Evolutionary conservation across 2,888 invertebrate species (phyloP), one percentile per base, ranked within the genome.

Genomic region (Homarus gammarus): DNA sequence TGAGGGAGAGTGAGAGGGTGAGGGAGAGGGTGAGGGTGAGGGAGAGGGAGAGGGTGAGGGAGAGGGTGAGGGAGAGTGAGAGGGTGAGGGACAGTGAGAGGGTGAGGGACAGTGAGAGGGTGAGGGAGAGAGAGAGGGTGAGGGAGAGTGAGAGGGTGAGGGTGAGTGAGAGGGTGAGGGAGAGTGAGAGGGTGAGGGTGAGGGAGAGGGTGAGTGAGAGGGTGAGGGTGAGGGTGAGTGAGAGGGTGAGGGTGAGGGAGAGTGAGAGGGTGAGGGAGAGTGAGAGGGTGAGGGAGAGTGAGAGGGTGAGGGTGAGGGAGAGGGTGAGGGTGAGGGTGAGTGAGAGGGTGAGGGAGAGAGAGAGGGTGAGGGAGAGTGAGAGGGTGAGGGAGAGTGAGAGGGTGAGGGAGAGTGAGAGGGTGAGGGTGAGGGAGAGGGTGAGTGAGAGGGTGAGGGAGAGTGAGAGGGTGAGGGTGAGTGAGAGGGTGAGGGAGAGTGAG

Each of bases 201-300:
- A n/a, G n/a, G n/a, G n/a, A n/a, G n/a, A n/a, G n/a, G n/a, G n/a
- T n/a, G n/a, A n/a, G n/a, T n/a, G n/a, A n/a, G n/a, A n/a, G n/a
- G n/a, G n/a, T n/a, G n/a, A n/a, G n/a, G n/a, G n/a, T n/a, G n/a
- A n/a, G n/a, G n/a, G n/a, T n/a, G n/a, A n/a, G n/a, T n/a, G n/a
- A n/a, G 1, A 31, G n/a, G 1, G 10, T n/a, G n/a, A n/a, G 22
- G 15, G 38, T 36, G 12, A 2, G 77, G 10, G 49, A 40, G 12
- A 18, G 27, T 5, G 68, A 8, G n/a, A 33, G 49, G 33, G 15
- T 0, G 51, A 49, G 78, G 51, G 56, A 31, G 31, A 49, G 78
- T 31, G 56, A 78, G 78, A 49, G 51, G 27, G 78, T 51, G 78
- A 49, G 49, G 27, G 78, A 49, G 51, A 49, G 78, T 51, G 78